Conservation (phyloP, 2,797 vertebrate species). For the Salarias fasciatus region DNA sequence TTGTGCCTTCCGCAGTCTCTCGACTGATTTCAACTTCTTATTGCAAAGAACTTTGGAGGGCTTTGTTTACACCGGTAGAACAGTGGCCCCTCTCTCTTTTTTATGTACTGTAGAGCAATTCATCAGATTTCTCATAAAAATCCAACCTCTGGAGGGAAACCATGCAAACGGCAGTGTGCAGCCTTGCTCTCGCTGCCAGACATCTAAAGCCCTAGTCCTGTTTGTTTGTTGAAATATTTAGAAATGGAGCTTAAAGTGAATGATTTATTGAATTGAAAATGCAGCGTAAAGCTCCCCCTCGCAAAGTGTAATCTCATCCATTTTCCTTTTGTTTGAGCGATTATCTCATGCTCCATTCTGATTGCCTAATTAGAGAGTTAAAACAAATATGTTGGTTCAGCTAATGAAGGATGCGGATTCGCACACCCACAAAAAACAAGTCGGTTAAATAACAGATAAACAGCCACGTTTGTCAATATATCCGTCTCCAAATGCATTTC, state of each 20-base stretch:
- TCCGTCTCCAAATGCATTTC: constrained; percentile 17
- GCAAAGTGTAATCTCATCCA: constrained; percentile 3
- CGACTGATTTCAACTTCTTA: constrained; percentile 33
- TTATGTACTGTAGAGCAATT: constrained; percentile 37
- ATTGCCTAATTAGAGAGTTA: too few relatives aligned
- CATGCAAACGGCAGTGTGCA: constrained; percentile 18
- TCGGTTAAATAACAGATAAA: constrained; percentile 5
- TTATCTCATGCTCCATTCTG: too few relatives aligned
- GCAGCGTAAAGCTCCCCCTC: background rate
- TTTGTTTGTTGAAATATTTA: constrained; percentile 27
- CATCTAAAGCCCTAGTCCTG: constrained; percentile 20
- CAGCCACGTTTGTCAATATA: background rate
- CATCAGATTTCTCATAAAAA: constrained; percentile 43
- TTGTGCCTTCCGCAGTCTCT: constrained; percentile 31
- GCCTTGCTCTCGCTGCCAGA: constrained; percentile 13
- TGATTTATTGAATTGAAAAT: constrained; percentile 27
- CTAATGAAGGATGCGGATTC: too few relatives aligned
- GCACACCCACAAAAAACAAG: constrained; percentile 28
- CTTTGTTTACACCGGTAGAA: constrained; percentile 31
- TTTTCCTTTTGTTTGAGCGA: background rate
- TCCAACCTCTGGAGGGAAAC: constrained; percentile 33
- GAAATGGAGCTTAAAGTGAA: constrained; percentile 1
- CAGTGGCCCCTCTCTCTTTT: constrained; percentile 14
- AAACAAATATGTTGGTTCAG: too few relatives aligned
- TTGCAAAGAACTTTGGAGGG: constrained; percentile 26